Percentiles rank a stretch among this genome's conserved stretches.
Conservation (phyloP, 1,140 invertebrate species). For the Ceratitis capitata region DNA sequence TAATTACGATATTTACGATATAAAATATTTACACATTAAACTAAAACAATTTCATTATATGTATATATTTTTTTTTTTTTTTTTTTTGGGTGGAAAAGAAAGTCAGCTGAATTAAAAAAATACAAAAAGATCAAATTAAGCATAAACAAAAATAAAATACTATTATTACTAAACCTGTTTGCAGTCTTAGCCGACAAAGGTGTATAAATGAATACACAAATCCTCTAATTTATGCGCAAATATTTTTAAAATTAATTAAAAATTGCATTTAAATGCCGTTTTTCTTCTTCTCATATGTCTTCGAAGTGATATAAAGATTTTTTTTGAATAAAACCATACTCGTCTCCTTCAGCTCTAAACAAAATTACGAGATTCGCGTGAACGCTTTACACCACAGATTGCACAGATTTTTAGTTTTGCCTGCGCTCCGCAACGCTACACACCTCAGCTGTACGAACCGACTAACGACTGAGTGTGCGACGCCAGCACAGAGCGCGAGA, state of each 20-base stretch:
- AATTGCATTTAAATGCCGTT: constrained; percentile 20
- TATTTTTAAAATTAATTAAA: background rate
- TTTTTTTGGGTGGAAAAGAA: background rate
- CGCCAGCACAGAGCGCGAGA: too few relatives aligned
- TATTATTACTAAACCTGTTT: constrained; percentile 14
- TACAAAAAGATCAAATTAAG: background rate
- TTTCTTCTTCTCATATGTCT: too few relatives aligned
- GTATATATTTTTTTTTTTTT: too few relatives aligned
- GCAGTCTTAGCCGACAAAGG: constrained; percentile 14
- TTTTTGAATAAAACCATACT: too few relatives aligned
- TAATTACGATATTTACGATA: background rate
- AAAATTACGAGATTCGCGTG: background rate
- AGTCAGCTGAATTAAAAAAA: background rate
- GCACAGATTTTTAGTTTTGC: background rate
- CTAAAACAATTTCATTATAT: too few relatives aligned
- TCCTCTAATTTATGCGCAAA: background rate
- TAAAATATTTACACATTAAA: constrained; percentile 32
- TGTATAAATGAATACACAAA: constrained; percentile 22
- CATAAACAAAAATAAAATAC: background rate
- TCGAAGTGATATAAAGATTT: too few relatives aligned
- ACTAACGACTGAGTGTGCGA: too few relatives aligned
- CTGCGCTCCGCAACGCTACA: background rate
- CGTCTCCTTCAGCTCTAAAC: background rate
- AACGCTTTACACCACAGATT: constrained; percentile 30
- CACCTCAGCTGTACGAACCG: background rate